Evolutionary conservation across 2,797 vertebrate species (phyloP).

Genomic region (Acrossocheilus wenchowensis): DNA sequence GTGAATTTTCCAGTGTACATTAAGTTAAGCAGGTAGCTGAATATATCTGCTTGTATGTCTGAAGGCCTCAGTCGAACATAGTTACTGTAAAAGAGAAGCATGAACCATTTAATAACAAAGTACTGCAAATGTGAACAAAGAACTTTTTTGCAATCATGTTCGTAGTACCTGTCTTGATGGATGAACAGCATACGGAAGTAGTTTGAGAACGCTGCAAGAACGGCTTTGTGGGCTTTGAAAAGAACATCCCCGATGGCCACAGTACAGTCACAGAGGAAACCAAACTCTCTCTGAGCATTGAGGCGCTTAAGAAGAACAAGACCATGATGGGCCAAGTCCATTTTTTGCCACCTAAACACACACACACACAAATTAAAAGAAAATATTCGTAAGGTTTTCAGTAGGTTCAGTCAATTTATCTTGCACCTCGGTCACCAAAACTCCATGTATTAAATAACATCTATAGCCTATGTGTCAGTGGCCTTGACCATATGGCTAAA

Average conservation of each 20-base stretch:
- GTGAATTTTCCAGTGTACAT: conserved; percentile 91
- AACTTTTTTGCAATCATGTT: background rate
- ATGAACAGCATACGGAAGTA: conserved; percentile 92
- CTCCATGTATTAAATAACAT: background rate
- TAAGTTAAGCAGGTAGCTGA: conserved; percentile 88
- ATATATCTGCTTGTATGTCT: conserved; percentile 89
- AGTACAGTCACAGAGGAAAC: conserved; percentile 90
- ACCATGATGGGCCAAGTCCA: conserved; percentile 92
- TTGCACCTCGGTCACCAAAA: background rate
- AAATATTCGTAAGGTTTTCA: background rate
- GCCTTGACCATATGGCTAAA: background rate
- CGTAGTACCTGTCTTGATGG: conserved; percentile 87
- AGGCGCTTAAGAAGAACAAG: conserved; percentile 88
- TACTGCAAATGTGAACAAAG: background rate
- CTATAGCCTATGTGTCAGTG: background rate
- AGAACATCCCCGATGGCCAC: conserved; percentile 90
- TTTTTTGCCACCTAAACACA: conserved; percentile 80
- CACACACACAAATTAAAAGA: conserved; percentile 45
- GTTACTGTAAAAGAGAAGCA: conserved; percentile 74
- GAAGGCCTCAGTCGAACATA: conserved; percentile 86
- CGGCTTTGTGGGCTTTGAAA: conserved; percentile 90
- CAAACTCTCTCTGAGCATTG: conserved; percentile 88
- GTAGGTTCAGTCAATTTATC: background rate
- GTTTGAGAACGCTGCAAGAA: conserved; percentile 89
- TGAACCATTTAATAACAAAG: background rate